Percentiles rank a stretch among this genome's conserved stretches.
These are phyloP conservation scores for Acanthosepion lycidas DNA, from an alignment of 2,888 invertebrate genomes.

Conservation along the genomic window DNA sequence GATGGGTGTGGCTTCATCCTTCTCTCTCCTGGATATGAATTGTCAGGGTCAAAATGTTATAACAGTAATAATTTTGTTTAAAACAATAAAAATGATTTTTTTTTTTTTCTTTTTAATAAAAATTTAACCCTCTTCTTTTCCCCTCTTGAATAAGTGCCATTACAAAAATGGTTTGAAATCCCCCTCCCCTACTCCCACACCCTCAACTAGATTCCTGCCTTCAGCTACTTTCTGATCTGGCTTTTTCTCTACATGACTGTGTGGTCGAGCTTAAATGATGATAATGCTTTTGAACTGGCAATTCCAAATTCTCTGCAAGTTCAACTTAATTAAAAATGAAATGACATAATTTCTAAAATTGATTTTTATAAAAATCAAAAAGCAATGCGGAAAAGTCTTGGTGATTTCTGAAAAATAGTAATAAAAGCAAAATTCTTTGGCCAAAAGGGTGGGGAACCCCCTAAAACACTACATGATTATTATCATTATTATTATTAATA, in stretches of 20 bases:
- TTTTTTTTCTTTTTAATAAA: background rate
- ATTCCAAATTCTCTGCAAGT: conserved; percentile 23
- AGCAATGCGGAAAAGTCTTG: background rate
- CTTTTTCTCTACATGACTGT: conserved; percentile 40
- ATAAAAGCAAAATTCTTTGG: background rate
- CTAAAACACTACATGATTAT: background rate
- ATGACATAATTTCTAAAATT: background rate
- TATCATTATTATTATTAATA: background rate
- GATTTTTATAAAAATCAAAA: conserved; percentile 2
- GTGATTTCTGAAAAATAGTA: background rate
- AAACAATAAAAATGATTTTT: background rate
- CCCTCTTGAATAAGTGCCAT: no score
- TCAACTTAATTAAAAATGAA: background rate
- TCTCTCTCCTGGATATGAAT: background rate
- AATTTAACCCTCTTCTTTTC: no score
- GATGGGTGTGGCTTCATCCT: conserved; percentile 8
- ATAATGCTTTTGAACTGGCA: conserved; percentile 6
- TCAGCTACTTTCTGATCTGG: background rate
- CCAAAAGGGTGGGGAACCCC: background rate
- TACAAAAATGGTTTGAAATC: background rate
- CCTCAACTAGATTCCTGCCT: no score
- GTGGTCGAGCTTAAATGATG: background rate
- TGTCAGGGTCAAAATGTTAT: background rate
- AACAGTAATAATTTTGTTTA: background rate
- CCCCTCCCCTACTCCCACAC: no score